Evolutionary conservation across 2,797 vertebrate species (phyloP).

Genomic region (Crenuchus spilurus): DNA sequence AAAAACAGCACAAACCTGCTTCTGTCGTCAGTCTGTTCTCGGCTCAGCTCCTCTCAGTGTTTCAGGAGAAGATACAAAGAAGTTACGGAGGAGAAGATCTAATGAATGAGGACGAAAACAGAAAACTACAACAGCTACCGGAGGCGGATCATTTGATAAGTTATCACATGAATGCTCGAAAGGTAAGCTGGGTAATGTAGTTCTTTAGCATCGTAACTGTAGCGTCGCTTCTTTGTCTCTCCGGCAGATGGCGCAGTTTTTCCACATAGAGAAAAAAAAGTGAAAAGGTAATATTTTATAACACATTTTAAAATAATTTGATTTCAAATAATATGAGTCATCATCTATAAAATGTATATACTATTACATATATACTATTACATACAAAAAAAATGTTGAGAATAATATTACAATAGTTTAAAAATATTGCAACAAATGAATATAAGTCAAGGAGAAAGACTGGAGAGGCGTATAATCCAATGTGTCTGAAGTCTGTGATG

Average conservation of each 20-base stretch:
- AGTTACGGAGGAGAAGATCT: not conserved
- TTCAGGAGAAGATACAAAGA: not conserved
- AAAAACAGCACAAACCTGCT: not conserved
- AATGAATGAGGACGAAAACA: not conserved
- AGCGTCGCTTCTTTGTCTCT: not conserved
- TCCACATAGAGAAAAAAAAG: not conserved
- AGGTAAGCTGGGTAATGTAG: constrained; percentile 11
- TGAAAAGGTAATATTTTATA: not conserved
- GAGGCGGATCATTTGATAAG: constrained; percentile 4
- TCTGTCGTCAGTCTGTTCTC: not conserved
- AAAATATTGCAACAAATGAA: too few relatives aligned
- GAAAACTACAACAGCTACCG: not conserved
- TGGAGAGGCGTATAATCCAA: too few relatives aligned
- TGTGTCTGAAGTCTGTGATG: too few relatives aligned
- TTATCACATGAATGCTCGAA: not conserved
- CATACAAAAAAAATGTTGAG: too few relatives aligned
- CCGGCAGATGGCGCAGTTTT: constrained; percentile 8
- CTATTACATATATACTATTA: too few relatives aligned
- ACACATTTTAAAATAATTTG: not conserved
- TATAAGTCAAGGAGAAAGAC: too few relatives aligned
- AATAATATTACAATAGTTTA: too few relatives aligned
- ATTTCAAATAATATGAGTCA: too few relatives aligned
- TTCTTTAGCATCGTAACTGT: not conserved
- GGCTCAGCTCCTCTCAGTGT: not conserved
- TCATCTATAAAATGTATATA: too few relatives aligned